Evolutionary conservation across 2,888 invertebrate species (phyloP).

Genomic region (Stenotaenia linearis): DNA sequence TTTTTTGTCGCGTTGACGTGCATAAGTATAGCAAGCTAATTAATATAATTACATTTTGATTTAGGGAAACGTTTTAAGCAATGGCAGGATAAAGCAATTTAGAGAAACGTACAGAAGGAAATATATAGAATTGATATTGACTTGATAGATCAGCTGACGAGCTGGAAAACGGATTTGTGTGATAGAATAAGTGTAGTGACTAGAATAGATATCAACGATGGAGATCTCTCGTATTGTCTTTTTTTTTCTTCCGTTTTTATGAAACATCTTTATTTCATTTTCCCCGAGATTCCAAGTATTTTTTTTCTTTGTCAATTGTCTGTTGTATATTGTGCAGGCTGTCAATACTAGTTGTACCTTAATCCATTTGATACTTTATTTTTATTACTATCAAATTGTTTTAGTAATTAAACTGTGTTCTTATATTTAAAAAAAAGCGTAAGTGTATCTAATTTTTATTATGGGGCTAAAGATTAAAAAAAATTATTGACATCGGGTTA

Average conservation of each 20-base stretch:
- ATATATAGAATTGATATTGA: not conserved
- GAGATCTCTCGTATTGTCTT: too few relatives aligned
- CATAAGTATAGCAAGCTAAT: slow-evolving; percentile 26
- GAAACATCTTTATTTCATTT: not conserved
- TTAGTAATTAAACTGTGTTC: too few relatives aligned
- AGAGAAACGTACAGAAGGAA: not conserved
- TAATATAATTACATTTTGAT: slow-evolving; percentile 34
- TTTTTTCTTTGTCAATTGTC: not conserved
- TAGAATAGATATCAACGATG: not conserved
- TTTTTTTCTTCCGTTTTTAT: too few relatives aligned
- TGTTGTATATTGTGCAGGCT: not conserved
- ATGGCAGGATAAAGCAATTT: not conserved
- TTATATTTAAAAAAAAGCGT: too few relatives aligned
- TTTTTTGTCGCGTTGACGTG: not conserved
- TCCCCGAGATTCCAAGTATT: not conserved
- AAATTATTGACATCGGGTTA: too few relatives aligned
- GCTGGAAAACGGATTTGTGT: not conserved
- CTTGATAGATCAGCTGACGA: not conserved
- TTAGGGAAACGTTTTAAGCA: slow-evolving; percentile 28
- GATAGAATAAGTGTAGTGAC: not conserved
- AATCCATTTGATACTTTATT: not conserved
- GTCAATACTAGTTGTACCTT: not conserved
- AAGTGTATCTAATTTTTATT: too few relatives aligned
- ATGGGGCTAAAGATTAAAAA: too few relatives aligned
- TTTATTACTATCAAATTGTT: too few relatives aligned